Evolutionary conservation across 2,888 invertebrate genomes (phyloP).

Genomic region (Zonitis immaculata): DNA sequence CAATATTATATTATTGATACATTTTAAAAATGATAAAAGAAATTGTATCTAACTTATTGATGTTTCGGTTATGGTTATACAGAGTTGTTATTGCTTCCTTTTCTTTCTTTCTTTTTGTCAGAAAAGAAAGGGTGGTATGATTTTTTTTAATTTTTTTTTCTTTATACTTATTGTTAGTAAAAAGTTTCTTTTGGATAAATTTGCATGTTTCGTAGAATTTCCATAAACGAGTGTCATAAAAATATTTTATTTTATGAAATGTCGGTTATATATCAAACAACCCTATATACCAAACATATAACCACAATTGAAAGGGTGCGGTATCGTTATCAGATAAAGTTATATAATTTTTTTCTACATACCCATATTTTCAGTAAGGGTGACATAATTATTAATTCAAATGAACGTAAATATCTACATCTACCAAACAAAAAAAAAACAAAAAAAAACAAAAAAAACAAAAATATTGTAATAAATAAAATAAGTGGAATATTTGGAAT

Average conservation of each 20-base stretch:
- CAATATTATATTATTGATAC: too few species aligned
- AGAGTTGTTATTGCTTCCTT: too few species aligned
- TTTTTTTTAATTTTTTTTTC: too few species aligned
- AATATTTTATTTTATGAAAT: constrained; percentile 43
- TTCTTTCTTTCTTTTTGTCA: too few species aligned
- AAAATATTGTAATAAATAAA: too few species aligned
- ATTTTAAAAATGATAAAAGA: too few species aligned
- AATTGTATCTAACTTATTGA: too few species aligned
- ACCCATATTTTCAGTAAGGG: not conserved
- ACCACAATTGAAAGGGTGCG: constrained; percentile 31
- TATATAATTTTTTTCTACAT: not conserved
- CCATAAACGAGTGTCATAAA: constrained; percentile 42
- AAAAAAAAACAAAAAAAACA: not conserved
- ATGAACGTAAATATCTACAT: not conserved
- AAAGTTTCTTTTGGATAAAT: too few species aligned
- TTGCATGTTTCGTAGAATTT: constrained; percentile 39
- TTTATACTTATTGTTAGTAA: too few species aligned
- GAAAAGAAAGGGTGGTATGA: too few species aligned
- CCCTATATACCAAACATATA: constrained; percentile 36
- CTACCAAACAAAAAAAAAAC: not conserved
- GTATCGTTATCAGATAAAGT: constrained; percentile 5
- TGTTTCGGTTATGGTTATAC: too few species aligned
- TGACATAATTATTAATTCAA: not conserved
- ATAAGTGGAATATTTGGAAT: not conserved
- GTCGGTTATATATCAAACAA: constrained; percentile 40